Conservation (phyloP, 2,888 invertebrate genomes). For the Mythimna pallens region DNA sequence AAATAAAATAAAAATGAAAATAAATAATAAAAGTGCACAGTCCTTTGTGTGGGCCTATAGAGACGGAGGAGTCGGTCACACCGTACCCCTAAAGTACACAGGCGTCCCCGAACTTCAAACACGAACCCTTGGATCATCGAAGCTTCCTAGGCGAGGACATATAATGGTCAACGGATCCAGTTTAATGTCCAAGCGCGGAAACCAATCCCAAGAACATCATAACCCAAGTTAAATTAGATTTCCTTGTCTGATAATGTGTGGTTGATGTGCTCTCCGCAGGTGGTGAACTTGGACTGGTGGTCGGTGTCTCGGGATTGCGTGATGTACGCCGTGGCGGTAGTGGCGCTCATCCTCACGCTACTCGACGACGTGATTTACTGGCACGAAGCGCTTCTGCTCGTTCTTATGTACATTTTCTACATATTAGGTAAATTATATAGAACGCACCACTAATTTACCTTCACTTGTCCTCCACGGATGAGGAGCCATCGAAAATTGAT, state of each 20-base stretch:
- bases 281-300: conserved; percentile 94
- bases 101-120: too few species aligned
- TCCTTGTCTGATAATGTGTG: conserved; percentile 24
- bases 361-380: conserved; percentile 93
- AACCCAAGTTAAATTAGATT: background rate
- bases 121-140: too few species aligned
- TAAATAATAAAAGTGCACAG: too few species aligned
- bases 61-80: too few species aligned
- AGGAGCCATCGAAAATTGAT: background rate
- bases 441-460: conserved; percentile 15
- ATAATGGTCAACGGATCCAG: too few species aligned
- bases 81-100: too few species aligned
- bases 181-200: too few species aligned
- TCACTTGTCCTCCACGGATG: background rate
- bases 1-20: too few species aligned
- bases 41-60: too few species aligned
- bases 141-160: too few species aligned
- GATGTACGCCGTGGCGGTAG: conserved; percentile 93
- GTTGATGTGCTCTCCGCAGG: conserved; percentile 79
- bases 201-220: too few species aligned
- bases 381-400: conserved; percentile 94
- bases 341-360: conserved; percentile 92
- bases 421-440: conserved; percentile 90
- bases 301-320: conserved; percentile 94
- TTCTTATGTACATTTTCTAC: conserved; percentile 93